Evolutionary conservation across 2,113 vertebrate genomes (phyloP), one percentile per base, ranked within the genome.

Genomic region (Antigone vipio): DNA sequence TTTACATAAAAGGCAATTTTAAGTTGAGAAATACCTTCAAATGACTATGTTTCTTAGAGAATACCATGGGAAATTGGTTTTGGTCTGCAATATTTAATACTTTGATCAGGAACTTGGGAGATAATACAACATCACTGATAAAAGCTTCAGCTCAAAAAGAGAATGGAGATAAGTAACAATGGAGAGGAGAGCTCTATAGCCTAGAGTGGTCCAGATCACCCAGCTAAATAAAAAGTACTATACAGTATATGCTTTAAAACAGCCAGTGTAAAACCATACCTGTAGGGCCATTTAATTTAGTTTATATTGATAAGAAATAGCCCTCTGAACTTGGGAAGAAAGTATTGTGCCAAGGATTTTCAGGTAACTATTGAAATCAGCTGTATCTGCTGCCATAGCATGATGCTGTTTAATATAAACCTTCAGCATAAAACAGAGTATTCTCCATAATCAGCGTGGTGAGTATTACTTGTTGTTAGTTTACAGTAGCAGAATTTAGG

Each of bases 1-100:
- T 86, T 88, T 93, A 84, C 68, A 83, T 89, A 87, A 92, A 84
- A 75, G 29, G 10, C 80, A 92, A 87, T 81, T 89, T 91, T 68
- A 67, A 67, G 50, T 56, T 89, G 60, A 91, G 49, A 75, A 92
- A 91, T 52, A 34, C 15, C 4, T 35, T 81, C 32, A 76, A 19
- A 67, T 66, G 21, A n/a, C 32, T 66, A 24, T 35, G 2, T 86
- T 81, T 71, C 47, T 76, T 74, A 56, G 26, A 87, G 20, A 92
- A 74, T 59, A 69, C 3, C 18, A 47, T 15, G 15, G 47, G 66
- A 88, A 95, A 74, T 64, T 74, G 12, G 17, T 11, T 92, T 84
- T 86, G 47, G 52, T 75, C 34, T 82, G 24, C 1, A 8, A 52
- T 79, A 53, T 82, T 78, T 68, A 93, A 56, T 52, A 82, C 53